Evolutionary conservation across 2,888 invertebrate genomes (phyloP).

Genomic region (Mesochorus sp.): DNA sequence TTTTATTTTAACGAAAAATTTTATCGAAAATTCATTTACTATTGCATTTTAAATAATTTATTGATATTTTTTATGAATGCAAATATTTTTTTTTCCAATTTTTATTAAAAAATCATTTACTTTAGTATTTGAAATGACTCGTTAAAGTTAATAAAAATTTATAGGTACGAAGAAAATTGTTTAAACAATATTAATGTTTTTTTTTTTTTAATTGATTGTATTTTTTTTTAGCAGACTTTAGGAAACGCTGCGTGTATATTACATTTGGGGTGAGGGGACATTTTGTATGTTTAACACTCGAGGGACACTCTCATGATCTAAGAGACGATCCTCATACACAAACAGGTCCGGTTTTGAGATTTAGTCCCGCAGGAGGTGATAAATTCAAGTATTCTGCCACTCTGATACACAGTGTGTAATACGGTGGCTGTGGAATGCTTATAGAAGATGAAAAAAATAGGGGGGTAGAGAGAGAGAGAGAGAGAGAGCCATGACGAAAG

Average conservation of each 20-base stretch:
- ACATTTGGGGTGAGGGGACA: not conserved
- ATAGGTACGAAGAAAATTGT: too few relatives aligned
- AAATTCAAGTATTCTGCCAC: constrained; percentile 53
- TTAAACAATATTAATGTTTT: too few relatives aligned
- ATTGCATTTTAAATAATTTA: too few relatives aligned
- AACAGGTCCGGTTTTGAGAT: constrained; percentile 5
- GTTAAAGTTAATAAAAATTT: too few relatives aligned
- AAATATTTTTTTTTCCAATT: too few relatives aligned
- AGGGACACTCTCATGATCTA: not conserved
- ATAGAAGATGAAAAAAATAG: constrained; percentile 54
- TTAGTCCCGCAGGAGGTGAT: constrained; percentile 36
- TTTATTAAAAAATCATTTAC: too few relatives aligned
- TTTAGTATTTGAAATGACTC: too few relatives aligned
- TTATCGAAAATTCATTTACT: too few relatives aligned
- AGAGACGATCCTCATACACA: not conserved
- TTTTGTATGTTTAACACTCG: not conserved
- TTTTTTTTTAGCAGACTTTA: not conserved
- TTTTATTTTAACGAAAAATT: too few relatives aligned
- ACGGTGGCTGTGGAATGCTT: constrained; percentile 39
- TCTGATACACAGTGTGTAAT: constrained; percentile 11
- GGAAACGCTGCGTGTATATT: not conserved
- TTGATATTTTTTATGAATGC: too few relatives aligned
- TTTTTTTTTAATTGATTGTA: not conserved
- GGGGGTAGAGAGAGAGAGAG: constrained; percentile 13
- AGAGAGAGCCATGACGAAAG: constrained; percentile 61